phyloP scores from a whole-genome alignment of 2,113 vertebrate genomes.

The Tupaia tana region DNA sequence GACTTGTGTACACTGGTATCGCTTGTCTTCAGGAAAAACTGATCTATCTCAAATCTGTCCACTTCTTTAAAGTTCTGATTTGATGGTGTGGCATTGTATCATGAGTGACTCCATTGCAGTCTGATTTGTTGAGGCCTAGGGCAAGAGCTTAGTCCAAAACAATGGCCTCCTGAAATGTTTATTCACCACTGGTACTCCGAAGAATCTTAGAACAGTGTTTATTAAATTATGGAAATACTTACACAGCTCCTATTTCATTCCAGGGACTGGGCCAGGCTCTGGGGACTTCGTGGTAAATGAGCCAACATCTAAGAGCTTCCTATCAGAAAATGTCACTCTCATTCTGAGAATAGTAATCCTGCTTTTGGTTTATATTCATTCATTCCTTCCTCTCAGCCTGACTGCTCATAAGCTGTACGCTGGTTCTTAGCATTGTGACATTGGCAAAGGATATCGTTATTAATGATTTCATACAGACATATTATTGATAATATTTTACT shows the following conservation, averaged over 20 bases:
- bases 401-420: not conserved
- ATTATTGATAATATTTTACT: not conserved
- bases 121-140: too few species aligned
- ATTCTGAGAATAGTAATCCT: not conserved
- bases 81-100: too few species aligned
- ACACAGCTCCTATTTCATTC: not conserved
- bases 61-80: too few species aligned
- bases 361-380: not conserved
- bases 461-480: not conserved
- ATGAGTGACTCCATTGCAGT: too few species aligned
- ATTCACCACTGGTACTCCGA: too few species aligned
- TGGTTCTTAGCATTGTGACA: not conserved
- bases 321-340: fast-evolving
- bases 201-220: not conserved
- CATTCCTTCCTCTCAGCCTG: not conserved
- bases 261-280: not conserved
- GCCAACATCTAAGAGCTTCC: not conserved
- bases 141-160: too few species aligned
- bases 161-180: too few species aligned
- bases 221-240: not conserved
- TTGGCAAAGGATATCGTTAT: not conserved
- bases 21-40: too few species aligned
- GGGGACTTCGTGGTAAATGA: not conserved
- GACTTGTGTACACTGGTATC: too few species aligned
- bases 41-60: too few species aligned